A percentile compares a stretch with the other conserved stretches of the same genome.
Evolutionary conservation across 2,113 vertebrate species (phyloP).

Genomic region (Podocnemis expansa): DNA sequence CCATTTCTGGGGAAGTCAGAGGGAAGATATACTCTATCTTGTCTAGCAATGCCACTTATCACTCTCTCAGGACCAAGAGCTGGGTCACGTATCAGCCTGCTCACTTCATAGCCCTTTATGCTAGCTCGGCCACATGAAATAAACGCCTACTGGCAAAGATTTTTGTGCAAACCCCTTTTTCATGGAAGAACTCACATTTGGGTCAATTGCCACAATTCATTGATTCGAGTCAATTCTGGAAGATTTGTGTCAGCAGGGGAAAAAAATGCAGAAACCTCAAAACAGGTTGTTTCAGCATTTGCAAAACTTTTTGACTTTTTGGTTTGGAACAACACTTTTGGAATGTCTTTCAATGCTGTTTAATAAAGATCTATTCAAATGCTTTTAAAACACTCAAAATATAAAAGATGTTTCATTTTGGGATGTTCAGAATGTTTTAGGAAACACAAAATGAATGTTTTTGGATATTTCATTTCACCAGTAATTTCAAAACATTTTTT

Average conservation of each 20-base stretch:
- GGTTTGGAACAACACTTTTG: not conserved
- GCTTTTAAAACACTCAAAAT: not conserved
- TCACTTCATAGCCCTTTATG: fast-evolving
- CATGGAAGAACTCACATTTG: not conserved
- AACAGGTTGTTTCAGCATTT: not conserved
- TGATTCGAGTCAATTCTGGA: not conserved
- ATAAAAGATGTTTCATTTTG: not conserved
- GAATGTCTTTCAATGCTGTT: not conserved
- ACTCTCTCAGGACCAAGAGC: not conserved
- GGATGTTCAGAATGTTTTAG: not conserved
- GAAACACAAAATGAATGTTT: not conserved
- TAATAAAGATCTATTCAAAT: not conserved
- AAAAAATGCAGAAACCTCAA: not conserved
- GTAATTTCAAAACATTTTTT: not conserved
- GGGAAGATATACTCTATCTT: not conserved
- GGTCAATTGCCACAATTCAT: not conserved
- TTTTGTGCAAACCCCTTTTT: not conserved
- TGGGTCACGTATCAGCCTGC: not conserved
- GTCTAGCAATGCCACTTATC: not conserved
- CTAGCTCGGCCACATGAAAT: not conserved
- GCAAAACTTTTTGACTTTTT: not conserved
- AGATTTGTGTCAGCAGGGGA: not conserved
- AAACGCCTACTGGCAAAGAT: not conserved
- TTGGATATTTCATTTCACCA: not conserved
- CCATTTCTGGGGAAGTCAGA: not conserved